phyloP scores from a whole-genome alignment of 2,113 vertebrate genomes.

The Hippoglossus stenolepis region DNA sequence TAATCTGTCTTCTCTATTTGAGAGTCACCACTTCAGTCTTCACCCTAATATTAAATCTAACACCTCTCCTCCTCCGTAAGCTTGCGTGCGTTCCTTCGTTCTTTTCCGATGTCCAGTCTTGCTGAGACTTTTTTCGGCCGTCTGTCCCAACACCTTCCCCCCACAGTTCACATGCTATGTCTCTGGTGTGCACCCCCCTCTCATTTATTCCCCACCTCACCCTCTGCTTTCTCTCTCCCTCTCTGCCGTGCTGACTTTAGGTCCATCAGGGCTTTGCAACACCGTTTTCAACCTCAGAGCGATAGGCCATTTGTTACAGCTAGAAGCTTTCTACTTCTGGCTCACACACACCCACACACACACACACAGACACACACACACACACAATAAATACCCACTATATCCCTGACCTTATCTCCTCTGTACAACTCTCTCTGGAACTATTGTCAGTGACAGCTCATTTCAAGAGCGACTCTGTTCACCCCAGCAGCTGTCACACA shows the following conservation, averaged over 20 bases:
- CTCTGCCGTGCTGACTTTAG: conserved; percentile 39
- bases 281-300: conserved; percentile 35
- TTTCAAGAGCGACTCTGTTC: conserved; percentile 43
- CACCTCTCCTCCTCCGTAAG: conserved; percentile 1
- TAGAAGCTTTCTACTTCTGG: conserved; percentile 40
- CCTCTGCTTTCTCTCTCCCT: conserved; percentile 7
- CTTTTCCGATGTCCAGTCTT: neutral
- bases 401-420: conserved; percentile 67
- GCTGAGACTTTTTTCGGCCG: neutral
- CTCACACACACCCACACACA: conserved; percentile 8
- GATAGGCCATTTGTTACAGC: conserved; percentile 62
- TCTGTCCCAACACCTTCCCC: conserved; percentile 11
- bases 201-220: conserved; percentile 15
- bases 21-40: conserved; percentile 22
- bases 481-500: conserved; percentile 38
- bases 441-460: conserved; percentile 54
- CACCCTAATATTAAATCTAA: conserved; percentile 36
- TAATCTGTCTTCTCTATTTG: neutral
- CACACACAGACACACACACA: conserved; percentile 5
- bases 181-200: conserved; percentile 12
- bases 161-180: conserved; percentile 14
- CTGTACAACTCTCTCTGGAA: conserved; percentile 38
- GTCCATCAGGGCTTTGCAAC: conserved; percentile 43
- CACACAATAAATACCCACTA: conserved; percentile 18
- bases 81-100: conserved; percentile 9